Percentiles rank a stretch among this genome's conserved stretches.
Evolutionary conservation across 2,888 invertebrate species (phyloP).

Genomic region (Melinaea marsaeus): DNA sequence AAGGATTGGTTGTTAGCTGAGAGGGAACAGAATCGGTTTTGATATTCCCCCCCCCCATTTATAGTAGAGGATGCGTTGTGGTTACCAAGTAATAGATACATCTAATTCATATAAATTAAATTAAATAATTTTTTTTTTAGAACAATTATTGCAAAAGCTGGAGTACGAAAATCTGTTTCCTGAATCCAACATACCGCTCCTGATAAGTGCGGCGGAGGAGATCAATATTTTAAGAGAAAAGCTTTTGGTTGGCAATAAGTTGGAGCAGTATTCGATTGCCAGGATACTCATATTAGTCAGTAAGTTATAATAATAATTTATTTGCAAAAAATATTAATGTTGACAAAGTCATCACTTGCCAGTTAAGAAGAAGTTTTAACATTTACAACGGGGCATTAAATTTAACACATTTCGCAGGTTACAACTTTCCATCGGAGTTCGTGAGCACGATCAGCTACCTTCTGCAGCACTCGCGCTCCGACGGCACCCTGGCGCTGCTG

Average conservation of each 20-base stretch:
- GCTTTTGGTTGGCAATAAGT: slow-evolving; percentile 56
- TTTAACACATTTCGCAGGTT: slow-evolving; percentile 59
- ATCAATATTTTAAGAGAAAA: slow-evolving; percentile 60
- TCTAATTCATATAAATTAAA: neutral
- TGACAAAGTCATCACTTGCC: neutral
- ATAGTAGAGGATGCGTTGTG: too few relatives aligned
- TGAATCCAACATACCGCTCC: slow-evolving; percentile 58
- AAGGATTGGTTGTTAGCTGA: too few relatives aligned
- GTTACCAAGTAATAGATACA: too few relatives aligned
- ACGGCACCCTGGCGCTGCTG: slow-evolving; percentile 79
- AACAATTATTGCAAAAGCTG: slow-evolving; percentile 67
- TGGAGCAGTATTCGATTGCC: slow-evolving; percentile 68
- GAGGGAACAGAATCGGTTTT: too few relatives aligned
- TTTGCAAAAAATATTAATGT: neutral
- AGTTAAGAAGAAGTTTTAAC: too few relatives aligned
- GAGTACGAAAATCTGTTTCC: slow-evolving; percentile 66
- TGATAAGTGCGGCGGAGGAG: slow-evolving; percentile 65
- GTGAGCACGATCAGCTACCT: slow-evolving; percentile 79
- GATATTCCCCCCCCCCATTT: too few relatives aligned
- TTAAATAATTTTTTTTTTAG: slow-evolving; percentile 41
- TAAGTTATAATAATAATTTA: slow-evolving; percentile 43
- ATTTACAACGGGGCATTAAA: neutral
- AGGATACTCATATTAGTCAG: slow-evolving; percentile 70
- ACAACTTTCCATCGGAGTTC: slow-evolving; percentile 79
- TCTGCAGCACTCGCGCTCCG: slow-evolving; percentile 77